A percentile compares a stretch with the other conserved stretches of the same genome.
Evolutionary conservation across 2,888 invertebrate genomes (phyloP).

Genomic region (Invenusta paracnida): DNA sequence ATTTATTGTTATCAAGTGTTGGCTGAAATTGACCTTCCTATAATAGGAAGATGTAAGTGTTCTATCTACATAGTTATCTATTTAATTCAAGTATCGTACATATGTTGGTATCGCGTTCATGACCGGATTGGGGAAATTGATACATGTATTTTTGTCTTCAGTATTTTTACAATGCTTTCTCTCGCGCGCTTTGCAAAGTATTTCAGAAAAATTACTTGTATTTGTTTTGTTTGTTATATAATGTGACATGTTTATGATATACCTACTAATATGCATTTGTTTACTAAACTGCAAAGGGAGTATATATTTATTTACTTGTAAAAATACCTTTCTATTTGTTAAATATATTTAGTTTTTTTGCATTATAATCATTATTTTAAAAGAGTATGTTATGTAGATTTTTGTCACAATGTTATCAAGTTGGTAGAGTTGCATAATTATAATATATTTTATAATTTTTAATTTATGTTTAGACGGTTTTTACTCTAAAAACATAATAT

Average conservation of each 20-base stretch:
- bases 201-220: background rate
- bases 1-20: too few relatives aligned
- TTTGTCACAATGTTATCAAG: background rate
- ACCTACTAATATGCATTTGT: constrained; percentile 20
- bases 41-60: too few relatives aligned
- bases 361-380: background rate
- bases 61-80: background rate
- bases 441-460: background rate
- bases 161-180: constrained; percentile 2
- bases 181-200: background rate
- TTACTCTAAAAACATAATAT: background rate
- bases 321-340: constrained; percentile 9
- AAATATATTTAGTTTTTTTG: background rate
- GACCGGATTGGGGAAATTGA: too few relatives aligned
- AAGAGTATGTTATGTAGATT: background rate
- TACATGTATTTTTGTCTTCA: too few relatives aligned
- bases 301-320: background rate
- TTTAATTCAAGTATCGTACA: background rate
- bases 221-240: constrained; percentile 1
- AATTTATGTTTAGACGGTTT: too few relatives aligned
- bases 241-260: background rate
- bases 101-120: background rate
- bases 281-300: background rate
- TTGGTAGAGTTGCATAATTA: background rate
- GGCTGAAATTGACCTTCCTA: too few relatives aligned